A percentile compares a stretch with the other conserved stretches of the same genome.
Evolutionary conservation across 2,888 invertebrate genomes (phyloP).

Genomic region (Zootermopsis nevadensis): DNA sequence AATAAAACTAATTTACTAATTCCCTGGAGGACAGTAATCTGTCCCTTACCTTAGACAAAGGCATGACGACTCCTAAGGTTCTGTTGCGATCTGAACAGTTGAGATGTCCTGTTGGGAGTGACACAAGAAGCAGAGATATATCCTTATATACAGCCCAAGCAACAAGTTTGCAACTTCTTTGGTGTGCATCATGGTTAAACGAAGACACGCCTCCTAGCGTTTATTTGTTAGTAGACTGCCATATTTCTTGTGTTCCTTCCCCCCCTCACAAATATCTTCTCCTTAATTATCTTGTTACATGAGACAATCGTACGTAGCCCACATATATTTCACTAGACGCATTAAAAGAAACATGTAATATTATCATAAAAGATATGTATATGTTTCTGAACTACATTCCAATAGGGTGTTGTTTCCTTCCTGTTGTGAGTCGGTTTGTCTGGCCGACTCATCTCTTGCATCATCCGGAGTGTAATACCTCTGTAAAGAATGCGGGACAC

Average conservation of each 20-base stretch:
- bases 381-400: too few relatives aligned
- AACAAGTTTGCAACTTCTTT: not conserved
- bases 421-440: not conserved
- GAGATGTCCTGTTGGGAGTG: not conserved
- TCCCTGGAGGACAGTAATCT: not conserved
- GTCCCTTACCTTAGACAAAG: not conserved
- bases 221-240: not conserved
- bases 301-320: not conserved
- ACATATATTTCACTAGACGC: not conserved
- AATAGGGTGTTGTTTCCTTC: not conserved
- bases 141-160: not conserved
- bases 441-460: not conserved
- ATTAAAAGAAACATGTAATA: too few relatives aligned
- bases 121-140: not conserved
- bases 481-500: not conserved
- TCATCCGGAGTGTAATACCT: not conserved
- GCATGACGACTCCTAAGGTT: constrained; percentile 4
- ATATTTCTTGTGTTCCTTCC: not conserved
- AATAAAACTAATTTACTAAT: too few relatives aligned
- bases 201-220: constrained; percentile 24
- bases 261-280: not conserved
- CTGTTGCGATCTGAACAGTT: not conserved
- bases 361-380: too few relatives aligned
- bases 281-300: not conserved
- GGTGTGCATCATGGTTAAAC: not conserved